Evolutionary conservation across 1,140 invertebrate genomes (phyloP).

Genomic region (Caenorhabditis tropicalis): DNA sequence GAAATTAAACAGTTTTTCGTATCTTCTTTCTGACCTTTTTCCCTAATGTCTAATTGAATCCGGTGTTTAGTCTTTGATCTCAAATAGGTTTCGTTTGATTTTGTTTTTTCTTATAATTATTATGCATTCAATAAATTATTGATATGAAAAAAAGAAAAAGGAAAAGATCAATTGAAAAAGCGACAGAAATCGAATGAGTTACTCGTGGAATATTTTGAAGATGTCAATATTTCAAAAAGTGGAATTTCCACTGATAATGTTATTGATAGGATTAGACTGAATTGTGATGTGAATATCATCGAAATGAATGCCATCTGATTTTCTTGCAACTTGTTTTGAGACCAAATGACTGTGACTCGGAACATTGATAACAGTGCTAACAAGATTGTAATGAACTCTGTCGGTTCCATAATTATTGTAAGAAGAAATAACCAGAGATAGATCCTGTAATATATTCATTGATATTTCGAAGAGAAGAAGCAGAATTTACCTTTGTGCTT

Average conservation of each 20-base stretch:
- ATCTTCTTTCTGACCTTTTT: background rate
- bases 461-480: no score
- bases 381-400: background rate
- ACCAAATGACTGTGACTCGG: background rate
- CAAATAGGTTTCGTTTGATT: background rate
- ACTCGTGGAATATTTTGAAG: constrained; percentile 12
- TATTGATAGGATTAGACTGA: background rate
- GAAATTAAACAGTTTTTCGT: background rate
- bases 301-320: constrained; percentile 1
- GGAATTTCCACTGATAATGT: background rate
- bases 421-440: background rate
- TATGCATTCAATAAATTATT: constrained; percentile 25
- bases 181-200: background rate
- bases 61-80: constrained; percentile 8
- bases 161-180: background rate
- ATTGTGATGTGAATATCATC: constrained; percentile 14
- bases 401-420: constrained; percentile 25
- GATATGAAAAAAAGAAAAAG: constrained; percentile 7
- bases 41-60: background rate
- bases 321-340: background rate
- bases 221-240: background rate
- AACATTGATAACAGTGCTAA: background rate
- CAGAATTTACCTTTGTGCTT: background rate
- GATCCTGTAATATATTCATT: background rate
- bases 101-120: no score